These are phyloP conservation scores for Myanophis thanlyinensis DNA, from an alignment of 2,113 vertebrate genomes.

Conservation along the genomic window DNA sequence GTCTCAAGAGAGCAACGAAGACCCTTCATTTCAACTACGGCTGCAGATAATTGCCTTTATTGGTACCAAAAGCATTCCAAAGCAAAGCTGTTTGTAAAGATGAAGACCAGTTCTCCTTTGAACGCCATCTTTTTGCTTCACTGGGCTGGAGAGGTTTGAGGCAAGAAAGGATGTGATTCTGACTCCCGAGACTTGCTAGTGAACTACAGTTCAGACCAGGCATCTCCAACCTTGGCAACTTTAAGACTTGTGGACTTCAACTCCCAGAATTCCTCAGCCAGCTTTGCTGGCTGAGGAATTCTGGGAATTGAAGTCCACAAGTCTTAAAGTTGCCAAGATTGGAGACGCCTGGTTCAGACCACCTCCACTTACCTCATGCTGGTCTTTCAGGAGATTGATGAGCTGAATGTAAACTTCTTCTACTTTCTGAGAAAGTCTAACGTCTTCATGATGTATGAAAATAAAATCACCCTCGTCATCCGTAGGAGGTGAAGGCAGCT, in stretches of 20 bases:
- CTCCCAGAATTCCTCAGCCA: no score
- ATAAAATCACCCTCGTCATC: conserved; percentile 92
- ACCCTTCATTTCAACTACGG: background rate
- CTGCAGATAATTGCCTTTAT: background rate
- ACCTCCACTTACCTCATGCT: conserved; percentile 77
- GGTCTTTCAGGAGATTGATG: conserved; percentile 85
- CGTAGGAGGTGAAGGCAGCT: conserved; percentile 90
- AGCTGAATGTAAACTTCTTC: conserved; percentile 88
- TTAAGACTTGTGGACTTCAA: no score
- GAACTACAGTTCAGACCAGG: background rate
- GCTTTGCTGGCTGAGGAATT: no score
- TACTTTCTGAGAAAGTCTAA: conserved; percentile 83
- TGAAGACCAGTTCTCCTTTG: background rate
- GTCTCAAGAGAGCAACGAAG: background rate
- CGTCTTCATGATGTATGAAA: conserved; percentile 88
- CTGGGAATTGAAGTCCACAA: no score
- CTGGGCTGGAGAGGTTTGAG: background rate
- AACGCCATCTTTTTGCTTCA: background rate
- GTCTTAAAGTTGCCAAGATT: no score
- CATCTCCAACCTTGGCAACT: no score
- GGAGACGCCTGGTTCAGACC: no score
- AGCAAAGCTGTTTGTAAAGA: background rate
- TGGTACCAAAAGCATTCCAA: background rate
- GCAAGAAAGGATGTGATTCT: background rate
- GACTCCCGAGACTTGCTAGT: background rate